A percentile compares a stretch with the other conserved stretches of the same genome.
phyloP scores from a whole-genome alignment of 2,888 invertebrate genomes.

The Dinocampus coccinellae region DNA sequence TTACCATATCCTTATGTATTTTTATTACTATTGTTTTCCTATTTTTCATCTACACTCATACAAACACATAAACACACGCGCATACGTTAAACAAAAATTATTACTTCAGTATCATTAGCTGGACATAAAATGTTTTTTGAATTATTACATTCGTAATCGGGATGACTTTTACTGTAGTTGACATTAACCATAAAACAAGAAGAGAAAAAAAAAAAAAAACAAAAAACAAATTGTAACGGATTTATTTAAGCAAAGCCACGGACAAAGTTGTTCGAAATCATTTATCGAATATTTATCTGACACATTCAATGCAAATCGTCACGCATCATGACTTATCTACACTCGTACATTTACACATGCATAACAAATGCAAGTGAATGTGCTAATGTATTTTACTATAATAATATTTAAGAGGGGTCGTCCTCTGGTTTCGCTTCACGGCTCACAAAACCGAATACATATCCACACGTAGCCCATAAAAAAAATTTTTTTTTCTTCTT shows the following conservation, averaged over 20 bases:
- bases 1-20: slow-evolving; percentile 30
- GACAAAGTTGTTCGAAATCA: neutral
- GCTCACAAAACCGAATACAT: too few relatives aligned
- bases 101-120: neutral
- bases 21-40: slow-evolving; percentile 1
- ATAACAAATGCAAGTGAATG: slow-evolving; percentile 11
- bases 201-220: too few relatives aligned
- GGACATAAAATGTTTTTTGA: neutral
- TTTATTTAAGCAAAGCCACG: slow-evolving; percentile 3
- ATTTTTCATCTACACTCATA: neutral
- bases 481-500: neutral
- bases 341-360: neutral
- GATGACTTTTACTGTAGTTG: neutral
- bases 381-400: slow-evolving; percentile 7
- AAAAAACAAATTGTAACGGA: neutral
- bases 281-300: slow-evolving; percentile 1
- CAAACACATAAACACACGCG: too few relatives aligned
- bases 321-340: neutral
- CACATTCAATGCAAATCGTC: neutral
- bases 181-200: too few relatives aligned
- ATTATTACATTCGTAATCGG: neutral
- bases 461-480: too few relatives aligned
- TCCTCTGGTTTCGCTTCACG: slow-evolving; percentile 45
- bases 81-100: too few relatives aligned
- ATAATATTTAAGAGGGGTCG: slow-evolving; percentile 2